phyloP scores from a whole-genome alignment of 2,113 vertebrate genomes.

The Anarhynchus alexandrinus region DNA sequence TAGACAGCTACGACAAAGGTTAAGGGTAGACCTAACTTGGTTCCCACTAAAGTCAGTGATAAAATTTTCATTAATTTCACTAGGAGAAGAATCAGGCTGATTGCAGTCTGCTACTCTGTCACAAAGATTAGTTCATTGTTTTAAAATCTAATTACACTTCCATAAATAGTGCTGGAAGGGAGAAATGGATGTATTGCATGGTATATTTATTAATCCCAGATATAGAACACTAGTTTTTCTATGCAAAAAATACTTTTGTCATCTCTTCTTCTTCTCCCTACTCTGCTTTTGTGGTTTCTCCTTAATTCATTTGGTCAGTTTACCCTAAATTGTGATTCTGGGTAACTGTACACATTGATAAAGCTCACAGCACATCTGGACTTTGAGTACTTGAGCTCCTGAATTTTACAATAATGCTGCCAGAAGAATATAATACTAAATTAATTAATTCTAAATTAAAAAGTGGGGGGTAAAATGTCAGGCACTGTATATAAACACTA shows the following conservation, averaged over 20 bases:
- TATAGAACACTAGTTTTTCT: not conserved
- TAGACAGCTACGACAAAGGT: not conserved
- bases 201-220: not conserved
- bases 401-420: not conserved
- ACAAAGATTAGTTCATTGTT: not conserved
- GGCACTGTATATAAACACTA: not conserved
- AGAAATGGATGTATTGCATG: not conserved
- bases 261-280: not conserved
- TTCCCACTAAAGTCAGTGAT: not conserved
- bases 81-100: not conserved
- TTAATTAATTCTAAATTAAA: not conserved
- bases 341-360: not conserved
- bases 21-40: not conserved
- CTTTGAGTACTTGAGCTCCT: not conserved
- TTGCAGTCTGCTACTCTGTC: not conserved
- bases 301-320: not conserved
- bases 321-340: not conserved
- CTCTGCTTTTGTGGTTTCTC: not conserved
- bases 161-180: not conserved
- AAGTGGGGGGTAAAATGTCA: not conserved
- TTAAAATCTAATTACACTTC: not conserved
- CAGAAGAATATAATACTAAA: not conserved
- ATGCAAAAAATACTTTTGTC: not conserved
- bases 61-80: not conserved
- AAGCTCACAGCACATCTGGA: not conserved